Conservation (phyloP, 1,140 invertebrate species). For the Rhagoletis zephyria region DNA sequence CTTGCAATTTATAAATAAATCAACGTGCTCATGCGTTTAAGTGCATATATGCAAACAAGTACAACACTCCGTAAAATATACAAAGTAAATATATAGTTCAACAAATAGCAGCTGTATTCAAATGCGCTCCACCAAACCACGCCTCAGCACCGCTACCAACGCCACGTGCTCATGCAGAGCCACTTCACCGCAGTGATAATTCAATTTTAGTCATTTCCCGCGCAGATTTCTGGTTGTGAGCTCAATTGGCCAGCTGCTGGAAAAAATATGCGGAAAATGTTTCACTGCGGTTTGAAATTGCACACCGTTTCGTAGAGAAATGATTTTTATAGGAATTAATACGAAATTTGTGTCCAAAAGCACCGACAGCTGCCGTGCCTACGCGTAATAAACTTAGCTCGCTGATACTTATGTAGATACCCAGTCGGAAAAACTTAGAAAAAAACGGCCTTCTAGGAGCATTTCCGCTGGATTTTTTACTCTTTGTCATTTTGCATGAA, state of each 20-base stretch:
- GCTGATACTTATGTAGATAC: too few relatives aligned
- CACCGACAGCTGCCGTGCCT: not conserved
- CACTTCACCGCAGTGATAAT: not conserved
- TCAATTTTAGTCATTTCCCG: conserved; percentile 6
- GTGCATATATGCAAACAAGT: not conserved
- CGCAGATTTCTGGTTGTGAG: not conserved
- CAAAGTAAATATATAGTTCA: not conserved
- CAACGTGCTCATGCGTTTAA: not conserved
- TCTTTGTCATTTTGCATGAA: too few relatives aligned
- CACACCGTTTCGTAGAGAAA: not conserved
- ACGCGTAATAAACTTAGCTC: too few relatives aligned
- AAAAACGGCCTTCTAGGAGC: too few relatives aligned
- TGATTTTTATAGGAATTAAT: not conserved
- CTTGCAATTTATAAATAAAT: not conserved
- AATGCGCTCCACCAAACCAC: not conserved
- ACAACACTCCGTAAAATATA: not conserved
- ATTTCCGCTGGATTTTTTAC: too few relatives aligned
- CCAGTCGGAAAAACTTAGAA: too few relatives aligned
- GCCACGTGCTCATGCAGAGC: too few relatives aligned
- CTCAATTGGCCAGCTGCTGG: not conserved
- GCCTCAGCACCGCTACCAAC: not conserved
- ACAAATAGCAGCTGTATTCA: not conserved
- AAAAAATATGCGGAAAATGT: not conserved
- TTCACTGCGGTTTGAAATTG: conserved; percentile 14
- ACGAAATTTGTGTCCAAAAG: not conserved